phyloP scores from a whole-genome alignment of 2,797 vertebrate species.

The Coregonus ussuriensis region DNA sequence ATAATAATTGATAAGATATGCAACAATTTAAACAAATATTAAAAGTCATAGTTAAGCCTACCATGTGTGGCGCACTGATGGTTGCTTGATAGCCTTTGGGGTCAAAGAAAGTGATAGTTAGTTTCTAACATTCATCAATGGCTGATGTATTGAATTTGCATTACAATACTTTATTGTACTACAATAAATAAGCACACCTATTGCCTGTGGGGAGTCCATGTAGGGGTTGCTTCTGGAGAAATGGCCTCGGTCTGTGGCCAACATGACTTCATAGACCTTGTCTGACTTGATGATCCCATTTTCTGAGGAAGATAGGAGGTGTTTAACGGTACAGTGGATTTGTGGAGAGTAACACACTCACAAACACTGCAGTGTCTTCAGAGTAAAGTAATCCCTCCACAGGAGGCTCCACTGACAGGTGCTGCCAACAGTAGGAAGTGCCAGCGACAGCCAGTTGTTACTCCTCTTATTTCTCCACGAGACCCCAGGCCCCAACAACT shows the following conservation, averaged over 20 bases:
- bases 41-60: conserved; percentile 65
- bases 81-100: conserved; percentile 95
- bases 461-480: conserved; percentile 51
- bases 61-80: conserved; percentile 99
- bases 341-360: conserved; percentile 5
- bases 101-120: conserved; percentile 56
- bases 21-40: conserved; percentile 10
- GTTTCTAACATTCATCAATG: not conserved
- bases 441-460: conserved; percentile 53
- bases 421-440: conserved; percentile 49
- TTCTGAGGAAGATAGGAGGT: conserved; percentile 73
- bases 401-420: conserved; percentile 55
- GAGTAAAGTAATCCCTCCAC: conserved; percentile 29
- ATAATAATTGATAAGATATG: not conserved
- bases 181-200: conserved; percentile 43
- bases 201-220: conserved; percentile 99
- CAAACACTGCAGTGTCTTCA: conserved; percentile 23
- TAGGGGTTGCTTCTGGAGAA: conserved; percentile 98
- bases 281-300: conserved; percentile 99
- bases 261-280: conserved; percentile 97
- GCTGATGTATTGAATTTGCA: not conserved
- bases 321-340: not conserved
- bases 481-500: conserved; percentile 22
- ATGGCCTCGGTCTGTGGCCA: conserved; percentile 92
- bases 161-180: not conserved